phyloP scores from a whole-genome alignment of 2,888 invertebrate genomes.

The Napeogenes inachia region DNA sequence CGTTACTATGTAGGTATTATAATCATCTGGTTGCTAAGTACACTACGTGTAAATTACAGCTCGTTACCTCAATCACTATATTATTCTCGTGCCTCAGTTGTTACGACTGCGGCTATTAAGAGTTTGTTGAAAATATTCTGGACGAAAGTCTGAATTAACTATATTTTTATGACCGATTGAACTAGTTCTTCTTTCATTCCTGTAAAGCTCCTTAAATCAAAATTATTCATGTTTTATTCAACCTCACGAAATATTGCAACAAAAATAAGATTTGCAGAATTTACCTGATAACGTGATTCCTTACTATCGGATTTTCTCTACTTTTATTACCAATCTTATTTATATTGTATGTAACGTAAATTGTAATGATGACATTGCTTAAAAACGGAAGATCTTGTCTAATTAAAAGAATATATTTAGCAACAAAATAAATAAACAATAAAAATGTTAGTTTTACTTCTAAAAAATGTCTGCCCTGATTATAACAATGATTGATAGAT shows the following conservation, averaged over 20 bases:
- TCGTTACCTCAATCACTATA: conserved; percentile 3
- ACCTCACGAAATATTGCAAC: too few relatives aligned
- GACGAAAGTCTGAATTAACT: neutral
- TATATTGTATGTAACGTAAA: too few relatives aligned
- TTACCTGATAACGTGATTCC: neutral
- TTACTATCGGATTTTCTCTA: too few relatives aligned
- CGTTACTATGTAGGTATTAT: neutral
- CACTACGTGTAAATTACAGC: neutral
- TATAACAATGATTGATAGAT: too few relatives aligned
- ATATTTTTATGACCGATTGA: neutral
- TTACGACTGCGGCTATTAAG: conserved; percentile 6
- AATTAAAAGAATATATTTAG: too few relatives aligned
- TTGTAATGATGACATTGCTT: too few relatives aligned
- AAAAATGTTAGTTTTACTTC: too few relatives aligned
- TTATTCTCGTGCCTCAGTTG: neutral
- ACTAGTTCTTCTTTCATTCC: neutral
- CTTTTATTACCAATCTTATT: too few relatives aligned
- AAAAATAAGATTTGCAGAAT: neutral
- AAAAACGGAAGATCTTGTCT: too few relatives aligned
- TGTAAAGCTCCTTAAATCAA: neutral
- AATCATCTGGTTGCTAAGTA: neutral
- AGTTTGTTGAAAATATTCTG: neutral
- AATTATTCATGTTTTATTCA: neutral
- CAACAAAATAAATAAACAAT: neutral
- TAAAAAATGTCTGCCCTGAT: too few relatives aligned